phyloP scores from a whole-genome alignment of 2,888 invertebrate genomes.

The Drosophila yooni region DNA sequence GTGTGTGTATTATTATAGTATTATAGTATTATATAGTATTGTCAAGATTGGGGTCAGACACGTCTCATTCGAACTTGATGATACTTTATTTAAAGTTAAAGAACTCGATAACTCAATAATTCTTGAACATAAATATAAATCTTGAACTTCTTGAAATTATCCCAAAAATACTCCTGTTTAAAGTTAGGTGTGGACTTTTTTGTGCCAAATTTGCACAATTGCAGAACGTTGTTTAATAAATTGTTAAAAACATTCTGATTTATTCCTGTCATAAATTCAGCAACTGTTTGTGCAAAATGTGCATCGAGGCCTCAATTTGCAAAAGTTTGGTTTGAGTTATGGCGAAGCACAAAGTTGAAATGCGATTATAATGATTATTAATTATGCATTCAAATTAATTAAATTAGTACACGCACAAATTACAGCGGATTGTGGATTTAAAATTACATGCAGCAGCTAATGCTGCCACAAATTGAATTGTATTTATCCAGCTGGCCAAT shows the following conservation, averaged over 20 bases:
- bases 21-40: background rate
- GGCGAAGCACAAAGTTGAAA: conserved; percentile 17
- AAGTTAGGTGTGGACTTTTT: background rate
- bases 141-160: background rate
- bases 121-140: background rate
- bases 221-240: conserved; percentile 11
- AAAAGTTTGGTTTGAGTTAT: conserved; percentile 30
- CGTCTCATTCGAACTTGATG: background rate
- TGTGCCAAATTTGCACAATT: conserved; percentile 5
- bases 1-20: background rate
- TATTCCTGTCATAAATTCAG: conserved; percentile 44
- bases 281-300: conserved; percentile 35
- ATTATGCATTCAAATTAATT: conserved; percentile 72
- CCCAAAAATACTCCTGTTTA: background rate
- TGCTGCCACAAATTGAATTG: conserved; percentile 63
- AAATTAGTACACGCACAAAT: conserved; percentile 49
- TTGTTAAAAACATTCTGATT: conserved; percentile 35
- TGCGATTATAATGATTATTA: conserved; percentile 59
- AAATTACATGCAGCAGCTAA: conserved; percentile 62
- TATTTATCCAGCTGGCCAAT: conserved; percentile 46
- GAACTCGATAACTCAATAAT: background rate
- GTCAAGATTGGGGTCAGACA: background rate
- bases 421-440: conserved; percentile 36
- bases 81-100: background rate
- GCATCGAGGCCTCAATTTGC: conserved; percentile 14